phyloP scores from a whole-genome alignment of 2,113 vertebrate species.

The Donacobius atricapilla region DNA sequence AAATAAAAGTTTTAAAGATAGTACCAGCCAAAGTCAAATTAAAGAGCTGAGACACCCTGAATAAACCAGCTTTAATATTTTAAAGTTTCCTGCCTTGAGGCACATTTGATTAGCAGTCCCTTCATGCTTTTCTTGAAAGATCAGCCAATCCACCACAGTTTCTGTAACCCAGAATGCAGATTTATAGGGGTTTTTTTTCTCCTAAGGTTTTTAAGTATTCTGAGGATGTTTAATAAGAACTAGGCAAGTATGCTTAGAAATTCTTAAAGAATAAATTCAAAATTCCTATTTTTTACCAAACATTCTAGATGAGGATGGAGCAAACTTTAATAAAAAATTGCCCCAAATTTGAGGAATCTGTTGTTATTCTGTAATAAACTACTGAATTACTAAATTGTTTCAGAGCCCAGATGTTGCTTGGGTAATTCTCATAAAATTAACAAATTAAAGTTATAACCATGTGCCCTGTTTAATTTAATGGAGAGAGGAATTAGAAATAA shows the following conservation, averaged over 20 bases:
- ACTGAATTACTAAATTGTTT: constrained; percentile 59
- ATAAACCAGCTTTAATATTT: constrained; percentile 27
- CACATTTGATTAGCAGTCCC: constrained; percentile 29
- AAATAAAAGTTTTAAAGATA: background rate
- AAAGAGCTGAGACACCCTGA: background rate
- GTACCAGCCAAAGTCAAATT: background rate
- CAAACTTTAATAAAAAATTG: constrained; percentile 20
- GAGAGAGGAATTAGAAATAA: constrained; percentile 59
- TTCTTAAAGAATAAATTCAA: background rate
- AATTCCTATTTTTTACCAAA: background rate
- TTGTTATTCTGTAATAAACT: constrained; percentile 57
- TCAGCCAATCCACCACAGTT: background rate
- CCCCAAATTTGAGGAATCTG: constrained; percentile 27
- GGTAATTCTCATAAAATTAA: constrained; percentile 70
- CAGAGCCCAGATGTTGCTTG: constrained; percentile 59
- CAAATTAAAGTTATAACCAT: constrained; percentile 66
- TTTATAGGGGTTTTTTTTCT: background rate
- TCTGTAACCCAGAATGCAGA: background rate
- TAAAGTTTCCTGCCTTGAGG: background rate
- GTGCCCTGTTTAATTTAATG: constrained; percentile 61
- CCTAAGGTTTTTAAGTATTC: background rate
- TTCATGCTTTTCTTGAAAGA: constrained; percentile 22
- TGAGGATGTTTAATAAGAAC: background rate
- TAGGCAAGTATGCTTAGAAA: background rate
- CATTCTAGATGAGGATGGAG: background rate